Base-by-base conservation (phyloP, 1,140 invertebrate genomes). In the Kradibia gibbosae region DNA sequence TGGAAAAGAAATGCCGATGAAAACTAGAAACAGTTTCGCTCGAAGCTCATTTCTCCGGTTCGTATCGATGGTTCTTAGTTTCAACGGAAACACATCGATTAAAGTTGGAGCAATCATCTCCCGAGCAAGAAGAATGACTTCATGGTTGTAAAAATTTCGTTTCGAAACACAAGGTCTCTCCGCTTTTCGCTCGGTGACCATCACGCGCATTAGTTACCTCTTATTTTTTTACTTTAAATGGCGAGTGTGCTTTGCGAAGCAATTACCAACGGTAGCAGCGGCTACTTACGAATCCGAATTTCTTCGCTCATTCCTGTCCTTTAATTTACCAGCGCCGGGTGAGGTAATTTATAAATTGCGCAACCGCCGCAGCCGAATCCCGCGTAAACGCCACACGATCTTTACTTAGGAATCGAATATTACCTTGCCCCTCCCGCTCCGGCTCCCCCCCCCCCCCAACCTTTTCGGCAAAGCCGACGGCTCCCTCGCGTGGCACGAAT, bases 51-150 rank as follows among this genome's bases (percentile, higher is more conserved):
- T 17, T 36, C 13, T 34, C 15, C 3, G 60, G 1, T 62, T 62
- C 34, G 60, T 42, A 15, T 70, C 39, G 1, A 42, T 5, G 42
- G 11, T 11, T 0, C 50, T 72, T 72, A 50, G 70, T 50, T 72
- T n/a, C 10, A 48, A 4, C n/a, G n/a, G 28, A 72, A 72, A 28
- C 11, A 39, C 50, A 28, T 72, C 42, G n/a, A 48, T 72, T 50
- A 8, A 25, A 7, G 70, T 31, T 72, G n/a, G 13, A 50, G 45
- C 45, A 72, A 72, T 72, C 45, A 42, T 50, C 70, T 72, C 22
- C 42, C n/a, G 22, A 70, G 22, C 25, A 8, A 48, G 20, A 55
- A 74, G 20, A 55, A 74, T 74, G 28, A 55, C 72, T 55, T 55
- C 15, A 39, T 13, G 45, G 31, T 15, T n/a, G 20, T 39, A 60